These are phyloP conservation scores for Delphinus delphis DNA, from an alignment of 2,113 vertebrate genomes.

Conservation along the genomic window DNA sequence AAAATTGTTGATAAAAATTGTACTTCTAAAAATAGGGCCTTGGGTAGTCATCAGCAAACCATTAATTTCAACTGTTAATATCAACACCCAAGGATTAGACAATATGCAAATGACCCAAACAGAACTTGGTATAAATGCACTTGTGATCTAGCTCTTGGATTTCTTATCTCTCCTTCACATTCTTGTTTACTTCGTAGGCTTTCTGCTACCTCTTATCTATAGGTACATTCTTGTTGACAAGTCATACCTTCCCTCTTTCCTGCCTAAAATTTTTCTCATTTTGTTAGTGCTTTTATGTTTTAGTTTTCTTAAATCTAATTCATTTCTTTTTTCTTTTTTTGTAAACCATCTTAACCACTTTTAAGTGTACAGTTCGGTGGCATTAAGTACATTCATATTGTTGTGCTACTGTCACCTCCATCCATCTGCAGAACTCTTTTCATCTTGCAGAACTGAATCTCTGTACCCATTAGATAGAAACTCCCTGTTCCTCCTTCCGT, in stretches of 20 bases:
- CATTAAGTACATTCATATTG: not conserved
- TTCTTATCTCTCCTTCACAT: not conserved
- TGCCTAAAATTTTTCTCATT: not conserved
- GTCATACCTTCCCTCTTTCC: not conserved
- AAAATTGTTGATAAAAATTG: not conserved
- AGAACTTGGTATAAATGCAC: not conserved
- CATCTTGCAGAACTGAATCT: not conserved
- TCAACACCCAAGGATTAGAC: not conserved
- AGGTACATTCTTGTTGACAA: not conserved
- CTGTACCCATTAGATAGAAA: not conserved
- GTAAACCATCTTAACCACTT: not conserved
- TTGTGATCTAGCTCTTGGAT: not conserved
- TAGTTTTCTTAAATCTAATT: constrained; percentile 34
- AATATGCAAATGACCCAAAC: not conserved
- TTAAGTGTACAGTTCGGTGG: not conserved
- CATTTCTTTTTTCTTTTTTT: not conserved
- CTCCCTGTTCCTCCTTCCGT: not conserved
- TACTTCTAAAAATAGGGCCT: not conserved
- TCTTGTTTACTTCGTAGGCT: constrained; percentile 3
- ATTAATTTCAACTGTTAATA: not conserved
- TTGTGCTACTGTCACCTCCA: not conserved
- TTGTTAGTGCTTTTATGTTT: constrained; percentile 12
- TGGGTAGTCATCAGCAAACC: not conserved
- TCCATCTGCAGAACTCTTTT: not conserved
- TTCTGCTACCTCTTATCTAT: not conserved